phyloP scores from a whole-genome alignment of 2,797 vertebrate genomes.

The Danio tinwini region DNA sequence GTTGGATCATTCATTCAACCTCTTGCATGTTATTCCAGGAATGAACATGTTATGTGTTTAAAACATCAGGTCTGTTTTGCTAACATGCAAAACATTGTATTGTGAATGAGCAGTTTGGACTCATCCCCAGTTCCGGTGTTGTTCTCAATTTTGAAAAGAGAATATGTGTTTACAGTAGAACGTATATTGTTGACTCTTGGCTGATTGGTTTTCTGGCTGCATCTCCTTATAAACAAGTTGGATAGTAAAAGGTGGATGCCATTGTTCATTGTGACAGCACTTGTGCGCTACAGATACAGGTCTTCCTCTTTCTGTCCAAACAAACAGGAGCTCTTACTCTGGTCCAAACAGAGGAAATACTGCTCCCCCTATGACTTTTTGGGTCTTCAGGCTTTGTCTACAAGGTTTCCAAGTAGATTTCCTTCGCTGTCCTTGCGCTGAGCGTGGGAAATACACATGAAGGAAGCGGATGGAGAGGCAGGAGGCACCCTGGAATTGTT shows the following conservation, averaged over 20 bases:
- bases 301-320: constrained; percentile 72
- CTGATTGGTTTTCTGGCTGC: constrained; percentile 63
- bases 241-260: constrained; percentile 70
- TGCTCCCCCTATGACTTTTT: constrained; percentile 57
- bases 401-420: constrained; percentile 80
- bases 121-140: constrained; percentile 53
- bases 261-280: constrained; percentile 68
- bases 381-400: constrained; percentile 72
- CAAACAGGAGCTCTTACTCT: constrained; percentile 67
- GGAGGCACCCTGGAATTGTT: constrained; percentile 85
- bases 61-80: constrained; percentile 7
- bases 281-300: constrained; percentile 62
- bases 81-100: constrained; percentile 24
- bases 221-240: constrained; percentile 59
- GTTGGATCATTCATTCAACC: too few relatives aligned
- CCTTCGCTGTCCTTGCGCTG: constrained; percentile 79
- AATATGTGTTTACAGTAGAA: constrained; percentile 57
- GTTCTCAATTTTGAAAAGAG: constrained; percentile 61
- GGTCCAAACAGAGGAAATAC: constrained; percentile 79
- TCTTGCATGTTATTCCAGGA: constrained; percentile 2
- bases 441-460: constrained; percentile 85
- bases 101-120: background rate
- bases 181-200: constrained; percentile 54
- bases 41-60: background rate
- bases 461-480: constrained; percentile 81